Evolutionary conservation across 2,113 vertebrate genomes (phyloP).

Genomic region (Sander lucioperca): DNA sequence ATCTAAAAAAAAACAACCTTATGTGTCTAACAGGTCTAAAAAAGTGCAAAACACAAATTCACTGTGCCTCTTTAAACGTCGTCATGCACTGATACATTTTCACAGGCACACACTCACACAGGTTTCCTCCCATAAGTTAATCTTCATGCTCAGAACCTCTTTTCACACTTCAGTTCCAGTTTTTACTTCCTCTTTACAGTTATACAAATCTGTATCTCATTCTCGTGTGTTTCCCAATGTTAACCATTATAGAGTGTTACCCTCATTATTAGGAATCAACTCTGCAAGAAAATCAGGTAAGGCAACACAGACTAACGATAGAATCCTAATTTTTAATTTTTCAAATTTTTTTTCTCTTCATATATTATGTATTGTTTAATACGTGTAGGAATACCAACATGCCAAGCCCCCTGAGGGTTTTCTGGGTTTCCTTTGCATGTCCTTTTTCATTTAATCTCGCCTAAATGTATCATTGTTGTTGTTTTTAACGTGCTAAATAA

Average conservation of each 20-base stretch:
- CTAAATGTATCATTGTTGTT: no score
- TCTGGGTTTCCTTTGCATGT: no score
- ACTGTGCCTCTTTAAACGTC: accelerated
- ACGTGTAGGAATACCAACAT: no score
- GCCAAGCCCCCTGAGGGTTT: no score
- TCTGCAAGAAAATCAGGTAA: conserved; percentile 10
- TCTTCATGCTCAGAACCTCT: conserved; percentile 45
- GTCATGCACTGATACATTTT: not conserved
- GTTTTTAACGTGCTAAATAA: no score
- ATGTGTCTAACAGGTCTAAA: no score
- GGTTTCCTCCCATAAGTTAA: not conserved
- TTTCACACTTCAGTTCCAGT: conserved; percentile 24
- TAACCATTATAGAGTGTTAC: not conserved
- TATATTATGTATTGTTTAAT: no score
- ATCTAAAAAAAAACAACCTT: no score
- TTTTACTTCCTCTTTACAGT: conserved; percentile 35
- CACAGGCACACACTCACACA: not conserved
- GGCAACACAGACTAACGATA: not conserved
- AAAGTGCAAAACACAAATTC: not conserved
- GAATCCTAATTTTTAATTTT: no score
- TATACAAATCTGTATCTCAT: not conserved
- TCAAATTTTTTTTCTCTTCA: no score
- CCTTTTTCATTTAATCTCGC: no score
- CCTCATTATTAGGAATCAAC: not conserved
- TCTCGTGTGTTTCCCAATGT: no score